Evolutionary conservation across 1,140 invertebrate genomes (phyloP), one percentile per base, ranked within the genome.

Genomic region (Agraylea sexmaculata): DNA sequence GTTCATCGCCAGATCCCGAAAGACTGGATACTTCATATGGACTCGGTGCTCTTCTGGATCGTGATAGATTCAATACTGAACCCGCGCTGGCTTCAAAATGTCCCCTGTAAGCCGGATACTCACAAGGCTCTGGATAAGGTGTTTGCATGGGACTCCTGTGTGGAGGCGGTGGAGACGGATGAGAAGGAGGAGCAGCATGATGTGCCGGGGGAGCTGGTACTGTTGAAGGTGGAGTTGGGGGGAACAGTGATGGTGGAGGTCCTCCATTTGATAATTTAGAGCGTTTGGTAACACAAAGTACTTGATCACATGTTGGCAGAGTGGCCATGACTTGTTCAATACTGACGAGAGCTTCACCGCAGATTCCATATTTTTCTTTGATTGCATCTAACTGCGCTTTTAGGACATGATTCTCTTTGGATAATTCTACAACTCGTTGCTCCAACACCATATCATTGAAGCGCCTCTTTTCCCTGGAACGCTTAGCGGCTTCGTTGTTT

Each of bases 381-480:
- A 97, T 86, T 3, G 89, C 87, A 41, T 83, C 80, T 8, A 98
- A 66, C 53, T 98, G 92, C 1, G 88, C 85, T 60, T 90, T 85
- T 0, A 98, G 69, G 10, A 92, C 78, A 54, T 90, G 83, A 56
- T 96, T 98, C 58, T 96, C 91, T 59, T 92, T 89, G 48, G 87
- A 91, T 4, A 97, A 66, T 58, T 95, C 90, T 35, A 92, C 78
- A 11, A 98, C 92, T 21, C 89, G 70, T 50, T 89, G 87, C 57
- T 96, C 91, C 7, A 96, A 67, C 0, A 94, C 88, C 86, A 97
- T 91, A 60, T 98, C 93, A 57, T 96, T 95, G 65, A 93, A 83
- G 8, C 93, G 75, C 12, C 93, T 71, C 66, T 97, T 97, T 60
- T 97, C 92, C 1, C 93, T 71, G 2, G 90, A 95, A 4, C 91